These are phyloP conservation scores for Lasioglossum albipes DNA, from an alignment of 1,140 invertebrate genomes.

Conservation along the genomic window DNA sequence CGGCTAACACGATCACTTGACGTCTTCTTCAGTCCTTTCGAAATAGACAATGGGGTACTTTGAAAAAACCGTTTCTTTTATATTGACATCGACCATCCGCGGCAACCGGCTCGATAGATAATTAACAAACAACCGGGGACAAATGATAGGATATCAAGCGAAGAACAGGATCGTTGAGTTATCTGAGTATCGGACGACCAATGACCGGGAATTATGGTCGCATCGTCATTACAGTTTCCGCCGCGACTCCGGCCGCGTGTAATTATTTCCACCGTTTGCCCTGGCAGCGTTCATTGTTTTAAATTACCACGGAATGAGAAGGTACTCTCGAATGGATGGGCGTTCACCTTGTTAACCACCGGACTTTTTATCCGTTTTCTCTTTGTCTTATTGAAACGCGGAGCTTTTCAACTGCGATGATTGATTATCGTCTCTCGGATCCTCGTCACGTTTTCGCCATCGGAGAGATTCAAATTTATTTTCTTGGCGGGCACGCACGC, in stretches of 20 bases:
- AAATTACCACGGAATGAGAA: conserved; percentile 29
- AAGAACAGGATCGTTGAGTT: conserved; percentile 26
- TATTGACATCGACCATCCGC: not conserved
- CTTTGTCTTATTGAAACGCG: not conserved
- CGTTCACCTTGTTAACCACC: conserved; percentile 21
- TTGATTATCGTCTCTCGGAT: not conserved
- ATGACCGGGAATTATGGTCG: conserved; percentile 34
- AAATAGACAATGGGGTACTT: too few species aligned
- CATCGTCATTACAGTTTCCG: conserved; percentile 14
- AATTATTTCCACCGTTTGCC: conserved; percentile 38
- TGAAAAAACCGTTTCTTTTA: not conserved
- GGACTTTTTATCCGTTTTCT: conserved; percentile 4
- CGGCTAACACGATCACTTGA: too few species aligned
- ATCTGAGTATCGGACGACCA: conserved; percentile 14
- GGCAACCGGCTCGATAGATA: conserved; percentile 25
- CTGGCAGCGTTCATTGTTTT: conserved; percentile 29
- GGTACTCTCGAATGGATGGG: conserved; percentile 1
- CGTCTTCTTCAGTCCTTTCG: too few species aligned
- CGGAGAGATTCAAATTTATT: not conserved
- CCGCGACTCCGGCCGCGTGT: conserved; percentile 10
- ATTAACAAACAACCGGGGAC: conserved; percentile 8
- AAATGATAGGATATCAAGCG: conserved; percentile 31
- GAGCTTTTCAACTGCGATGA: not conserved
- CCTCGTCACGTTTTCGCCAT: not conserved
- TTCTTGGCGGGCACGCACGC: not conserved